These are phyloP conservation scores for Gavia stellata DNA, from an alignment of 2,113 vertebrate genomes.

Conservation along the genomic window DNA sequence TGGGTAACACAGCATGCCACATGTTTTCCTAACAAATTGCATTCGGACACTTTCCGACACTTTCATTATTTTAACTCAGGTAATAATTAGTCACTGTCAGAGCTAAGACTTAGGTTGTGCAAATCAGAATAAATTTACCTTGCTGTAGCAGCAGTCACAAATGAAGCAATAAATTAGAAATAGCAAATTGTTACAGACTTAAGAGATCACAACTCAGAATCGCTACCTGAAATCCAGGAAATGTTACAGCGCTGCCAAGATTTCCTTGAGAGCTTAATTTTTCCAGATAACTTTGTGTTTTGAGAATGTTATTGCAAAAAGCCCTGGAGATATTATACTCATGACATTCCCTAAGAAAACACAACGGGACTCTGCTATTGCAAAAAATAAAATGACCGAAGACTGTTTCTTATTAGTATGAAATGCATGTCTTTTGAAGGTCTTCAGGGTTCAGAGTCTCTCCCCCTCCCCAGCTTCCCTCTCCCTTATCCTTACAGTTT, in stretches of 20 bases:
- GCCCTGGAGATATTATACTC: neutral
- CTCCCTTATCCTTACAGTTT: slow-evolving; percentile 54
- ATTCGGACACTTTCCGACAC: slow-evolving; percentile 87
- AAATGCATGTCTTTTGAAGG: slow-evolving; percentile 61
- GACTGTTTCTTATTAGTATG: slow-evolving; percentile 47
- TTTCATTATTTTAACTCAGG: slow-evolving; percentile 90
- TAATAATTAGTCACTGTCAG: slow-evolving; percentile 89
- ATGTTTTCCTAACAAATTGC: slow-evolving; percentile 89
- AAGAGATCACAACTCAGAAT: slow-evolving; percentile 80
- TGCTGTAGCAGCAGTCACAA: slow-evolving; percentile 82
- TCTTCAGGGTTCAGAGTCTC: slow-evolving; percentile 60
- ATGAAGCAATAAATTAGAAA: slow-evolving; percentile 90
- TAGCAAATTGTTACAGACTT: slow-evolving; percentile 81
- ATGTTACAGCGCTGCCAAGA: slow-evolving; percentile 59
- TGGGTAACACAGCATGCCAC: slow-evolving; percentile 80
- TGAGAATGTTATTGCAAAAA: slow-evolving; percentile 1
- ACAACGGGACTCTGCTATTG: neutral
- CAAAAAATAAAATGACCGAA: neutral
- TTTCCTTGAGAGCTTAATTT: slow-evolving; percentile 74
- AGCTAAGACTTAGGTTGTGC: slow-evolving; percentile 82
- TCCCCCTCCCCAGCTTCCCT: slow-evolving; percentile 28
- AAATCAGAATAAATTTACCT: slow-evolving; percentile 90
- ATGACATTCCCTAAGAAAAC: slow-evolving; percentile 5
- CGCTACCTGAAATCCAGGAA: slow-evolving; percentile 70
- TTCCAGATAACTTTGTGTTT: slow-evolving; percentile 58